Conservation (phyloP, 2,888 invertebrate species). For the Drosophila prostipennis region DNA sequence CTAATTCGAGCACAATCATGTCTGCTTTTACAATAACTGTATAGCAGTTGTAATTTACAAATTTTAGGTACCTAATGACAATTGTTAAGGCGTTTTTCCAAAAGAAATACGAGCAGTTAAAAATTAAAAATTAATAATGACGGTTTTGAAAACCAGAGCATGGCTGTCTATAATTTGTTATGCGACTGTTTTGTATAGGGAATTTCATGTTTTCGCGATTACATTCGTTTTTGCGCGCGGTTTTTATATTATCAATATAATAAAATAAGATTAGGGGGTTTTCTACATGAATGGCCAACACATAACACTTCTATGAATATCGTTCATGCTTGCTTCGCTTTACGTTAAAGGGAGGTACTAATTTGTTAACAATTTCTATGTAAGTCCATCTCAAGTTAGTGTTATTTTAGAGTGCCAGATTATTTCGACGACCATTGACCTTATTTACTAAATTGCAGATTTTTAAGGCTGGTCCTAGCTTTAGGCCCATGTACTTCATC, state of each 20-base stretch:
- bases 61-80: slow-evolving; percentile 13
- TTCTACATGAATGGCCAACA: slow-evolving; percentile 39
- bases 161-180: slow-evolving; percentile 8
- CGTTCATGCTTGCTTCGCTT: slow-evolving; percentile 13
- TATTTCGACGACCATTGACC: slow-evolving; percentile 83
- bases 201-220: neutral
- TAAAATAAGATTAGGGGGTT: slow-evolving; percentile 6
- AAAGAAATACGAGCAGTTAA: neutral
- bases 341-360: slow-evolving; percentile 70
- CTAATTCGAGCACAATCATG: slow-evolving; percentile 1
- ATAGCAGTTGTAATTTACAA: neutral
- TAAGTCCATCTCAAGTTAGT: slow-evolving; percentile 9
- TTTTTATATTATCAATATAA: slow-evolving; percentile 15
- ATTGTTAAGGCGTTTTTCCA: slow-evolving; percentile 11
- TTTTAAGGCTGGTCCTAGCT: slow-evolving; percentile 98
- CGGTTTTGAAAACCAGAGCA: slow-evolving; percentile 25
- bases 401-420: slow-evolving; percentile 82
- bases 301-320: slow-evolving; percentile 42
- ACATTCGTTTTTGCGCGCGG: slow-evolving; percentile 18
- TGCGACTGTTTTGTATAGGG: slow-evolving; percentile 8
- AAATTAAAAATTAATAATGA: neutral
- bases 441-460: slow-evolving; percentile 94
- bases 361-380: slow-evolving; percentile 71
- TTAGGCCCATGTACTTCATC: slow-evolving; percentile 99
- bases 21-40: neutral